phyloP scores from a whole-genome alignment of 2,797 vertebrate species.

The Poecile montanus region DNA sequence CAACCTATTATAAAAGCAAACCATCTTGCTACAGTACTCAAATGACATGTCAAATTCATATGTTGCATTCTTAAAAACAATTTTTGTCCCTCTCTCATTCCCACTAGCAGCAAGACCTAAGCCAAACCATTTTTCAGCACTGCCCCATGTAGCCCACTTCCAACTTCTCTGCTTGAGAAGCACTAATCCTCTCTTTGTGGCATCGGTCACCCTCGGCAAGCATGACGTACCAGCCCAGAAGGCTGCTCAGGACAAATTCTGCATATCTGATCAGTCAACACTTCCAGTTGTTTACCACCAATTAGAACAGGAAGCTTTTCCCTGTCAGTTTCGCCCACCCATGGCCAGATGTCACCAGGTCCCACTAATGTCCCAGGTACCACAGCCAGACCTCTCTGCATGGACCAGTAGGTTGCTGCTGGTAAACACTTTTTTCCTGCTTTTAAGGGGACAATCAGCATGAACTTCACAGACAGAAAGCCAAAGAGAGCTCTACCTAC shows the following conservation, averaged over 20 bases:
- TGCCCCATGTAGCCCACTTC: background rate
- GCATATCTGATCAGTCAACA: background rate
- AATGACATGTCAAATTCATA: background rate
- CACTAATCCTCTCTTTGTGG: constrained; percentile 30
- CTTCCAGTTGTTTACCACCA: background rate
- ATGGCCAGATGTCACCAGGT: constrained; percentile 4
- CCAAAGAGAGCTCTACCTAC: background rate
- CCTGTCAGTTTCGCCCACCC: background rate
- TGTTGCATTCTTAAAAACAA: background rate
- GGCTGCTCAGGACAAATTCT: background rate
- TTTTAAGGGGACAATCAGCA: background rate
- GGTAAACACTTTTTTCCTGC: background rate
- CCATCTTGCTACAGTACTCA: background rate
- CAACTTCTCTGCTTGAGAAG: background rate
- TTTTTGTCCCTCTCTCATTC: background rate
- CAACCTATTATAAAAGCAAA: constrained; percentile 32
- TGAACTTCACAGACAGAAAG: background rate
- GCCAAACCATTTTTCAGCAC: background rate
- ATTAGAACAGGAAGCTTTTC: background rate
- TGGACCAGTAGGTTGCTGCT: background rate
- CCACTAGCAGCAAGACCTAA: background rate
- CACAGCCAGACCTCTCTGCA: background rate
- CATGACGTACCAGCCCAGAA: background rate
- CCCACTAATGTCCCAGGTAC: background rate
- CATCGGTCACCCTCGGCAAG: background rate